phyloP scores from a whole-genome alignment of 2,888 invertebrate species.

The Dermolepida albohirtum region DNA sequence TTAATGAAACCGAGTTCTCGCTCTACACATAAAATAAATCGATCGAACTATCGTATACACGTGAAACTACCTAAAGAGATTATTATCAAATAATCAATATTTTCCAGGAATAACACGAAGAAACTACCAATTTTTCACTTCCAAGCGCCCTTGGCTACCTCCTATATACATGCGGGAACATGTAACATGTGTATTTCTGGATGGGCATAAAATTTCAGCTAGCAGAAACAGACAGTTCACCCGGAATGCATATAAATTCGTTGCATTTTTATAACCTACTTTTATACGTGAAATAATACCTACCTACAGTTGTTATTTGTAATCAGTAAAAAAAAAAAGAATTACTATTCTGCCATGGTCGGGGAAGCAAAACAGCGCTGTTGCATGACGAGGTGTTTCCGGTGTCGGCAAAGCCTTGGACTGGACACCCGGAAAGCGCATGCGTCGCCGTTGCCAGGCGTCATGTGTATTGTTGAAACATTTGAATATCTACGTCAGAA shows the following conservation, averaged over 20 bases:
- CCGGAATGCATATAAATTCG: background rate
- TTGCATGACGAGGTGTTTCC: constrained; percentile 64
- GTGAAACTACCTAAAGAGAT: constrained; percentile 33
- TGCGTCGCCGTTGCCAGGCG: constrained; percentile 62
- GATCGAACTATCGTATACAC: background rate
- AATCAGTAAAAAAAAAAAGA: constrained; percentile 48
- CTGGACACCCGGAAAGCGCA: constrained; percentile 57
- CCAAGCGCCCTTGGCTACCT: background rate
- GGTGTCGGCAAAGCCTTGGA: constrained; percentile 61
- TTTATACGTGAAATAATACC: constrained; percentile 46
- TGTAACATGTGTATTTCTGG: background rate
- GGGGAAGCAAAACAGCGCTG: constrained; percentile 62
- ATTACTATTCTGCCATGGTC: constrained; percentile 56
- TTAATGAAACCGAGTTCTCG: background rate
- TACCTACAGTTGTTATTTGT: constrained; percentile 5
- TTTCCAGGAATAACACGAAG: constrained; percentile 19
- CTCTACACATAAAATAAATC: background rate
- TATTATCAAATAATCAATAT: constrained; percentile 41
- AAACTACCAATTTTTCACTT: background rate
- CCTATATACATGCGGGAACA: background rate
- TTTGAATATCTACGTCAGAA: constrained; percentile 64
- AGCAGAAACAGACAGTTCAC: too few species aligned
- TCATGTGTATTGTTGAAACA: constrained; percentile 63
- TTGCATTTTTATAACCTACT: constrained; percentile 43
- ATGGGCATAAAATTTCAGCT: too few species aligned